Conservation (phyloP, 2,113 vertebrate species). For the Electrona antarctica region DNA sequence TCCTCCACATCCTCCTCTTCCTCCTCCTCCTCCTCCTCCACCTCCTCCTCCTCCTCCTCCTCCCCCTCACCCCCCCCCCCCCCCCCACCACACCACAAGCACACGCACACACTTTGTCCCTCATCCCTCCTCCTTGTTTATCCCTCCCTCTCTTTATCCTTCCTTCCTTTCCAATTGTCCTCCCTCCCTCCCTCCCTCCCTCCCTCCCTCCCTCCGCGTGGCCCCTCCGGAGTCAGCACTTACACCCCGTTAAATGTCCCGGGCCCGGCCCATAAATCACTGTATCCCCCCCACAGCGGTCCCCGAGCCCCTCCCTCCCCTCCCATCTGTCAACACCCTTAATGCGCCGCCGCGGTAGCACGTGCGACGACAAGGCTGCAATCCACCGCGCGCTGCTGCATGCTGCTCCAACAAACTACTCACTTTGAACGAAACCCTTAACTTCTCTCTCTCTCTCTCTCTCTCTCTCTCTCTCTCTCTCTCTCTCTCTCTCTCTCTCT, state of each 20-base stretch:
- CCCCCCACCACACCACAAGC: neutral
- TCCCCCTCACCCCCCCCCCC: neutral
- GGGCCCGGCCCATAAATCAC: constrained; percentile 72
- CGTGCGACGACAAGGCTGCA: constrained; percentile 57
- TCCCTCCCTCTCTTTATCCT: constrained; percentile 24
- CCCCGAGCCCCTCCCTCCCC: constrained; percentile 49
- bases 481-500: no score
- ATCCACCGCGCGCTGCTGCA: constrained; percentile 46
- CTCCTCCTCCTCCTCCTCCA: neutral
- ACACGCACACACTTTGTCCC: constrained; percentile 3
- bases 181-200: constrained; percentile 43
- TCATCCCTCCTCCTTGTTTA: constrained; percentile 31
- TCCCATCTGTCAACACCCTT: constrained; percentile 77
- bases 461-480: no score
- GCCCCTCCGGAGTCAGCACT: constrained; percentile 63
- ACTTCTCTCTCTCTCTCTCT: constrained; percentile 56
- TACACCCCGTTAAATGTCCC: constrained; percentile 63
- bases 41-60: no score
- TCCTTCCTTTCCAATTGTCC: constrained; percentile 35
- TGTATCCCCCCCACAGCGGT: constrained; percentile 53
- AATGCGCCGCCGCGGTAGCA: constrained; percentile 44
- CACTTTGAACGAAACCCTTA: constrained; percentile 49
- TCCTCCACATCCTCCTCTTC: neutral
- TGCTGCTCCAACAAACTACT: constrained; percentile 50
- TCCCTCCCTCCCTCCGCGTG: constrained; percentile 33